These are phyloP conservation scores for Apamea sordens DNA, from an alignment of 2,888 invertebrate genomes.

Conservation along the genomic window DNA sequence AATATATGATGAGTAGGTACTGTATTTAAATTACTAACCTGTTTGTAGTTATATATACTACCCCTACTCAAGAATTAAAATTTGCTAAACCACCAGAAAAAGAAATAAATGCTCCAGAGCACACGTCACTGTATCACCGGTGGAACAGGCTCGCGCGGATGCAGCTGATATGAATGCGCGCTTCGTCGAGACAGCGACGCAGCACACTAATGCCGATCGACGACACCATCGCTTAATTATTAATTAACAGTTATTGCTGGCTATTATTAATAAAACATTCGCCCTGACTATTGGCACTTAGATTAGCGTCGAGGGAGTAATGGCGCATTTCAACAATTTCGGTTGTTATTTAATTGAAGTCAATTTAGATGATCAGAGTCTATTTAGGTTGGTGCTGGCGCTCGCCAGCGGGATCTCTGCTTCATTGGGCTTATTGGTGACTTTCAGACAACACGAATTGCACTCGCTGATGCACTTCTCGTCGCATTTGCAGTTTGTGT, in stretches of 20 bases:
- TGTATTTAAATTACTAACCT: conserved; percentile 2
- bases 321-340: conserved; percentile 91
- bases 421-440: conserved; percentile 91
- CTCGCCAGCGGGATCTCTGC: conserved; percentile 90
- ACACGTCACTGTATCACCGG: not conserved
- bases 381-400: conserved; percentile 91
- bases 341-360: conserved; percentile 91
- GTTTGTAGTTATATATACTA: not conserved
- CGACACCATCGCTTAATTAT: conserved; percentile 86
- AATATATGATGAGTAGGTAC: not conserved
- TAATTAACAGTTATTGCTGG: conserved; percentile 87
- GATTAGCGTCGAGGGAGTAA: conserved; percentile 90
- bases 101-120: conserved; percentile 1
- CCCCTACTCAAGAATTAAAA: not conserved
- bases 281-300: conserved; percentile 90
- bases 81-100: not conserved
- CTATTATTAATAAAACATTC: conserved; percentile 90
- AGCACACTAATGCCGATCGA: conserved; percentile 81
- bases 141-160: conserved; percentile 24
- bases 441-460: conserved; percentile 90
- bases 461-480: conserved; percentile 89
- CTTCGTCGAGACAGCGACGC: conserved; percentile 66
- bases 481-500: conserved; percentile 82
- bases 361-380: conserved; percentile 91
- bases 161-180: conserved; percentile 56